phyloP scores from a whole-genome alignment of 92 coral and sea anemone species.

The Palythoa grandiflora region DNA sequence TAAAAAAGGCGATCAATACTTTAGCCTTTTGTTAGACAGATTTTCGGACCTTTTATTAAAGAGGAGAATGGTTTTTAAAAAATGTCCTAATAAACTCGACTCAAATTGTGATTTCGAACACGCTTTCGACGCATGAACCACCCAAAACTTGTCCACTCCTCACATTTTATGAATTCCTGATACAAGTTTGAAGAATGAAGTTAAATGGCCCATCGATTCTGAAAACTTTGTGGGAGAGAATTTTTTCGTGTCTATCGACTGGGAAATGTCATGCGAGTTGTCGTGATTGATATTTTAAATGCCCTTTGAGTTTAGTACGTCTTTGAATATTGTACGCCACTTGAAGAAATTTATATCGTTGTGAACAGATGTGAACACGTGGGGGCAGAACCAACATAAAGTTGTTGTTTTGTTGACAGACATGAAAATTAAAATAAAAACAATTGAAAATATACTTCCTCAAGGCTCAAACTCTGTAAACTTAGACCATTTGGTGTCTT shows the following conservation, averaged over 20 bases:
- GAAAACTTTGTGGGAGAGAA: neutral
- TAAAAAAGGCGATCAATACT: neutral
- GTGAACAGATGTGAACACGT: too few relatives aligned
- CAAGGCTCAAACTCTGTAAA: too few relatives aligned
- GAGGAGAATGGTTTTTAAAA: neutral
- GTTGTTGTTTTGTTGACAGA: neutral
- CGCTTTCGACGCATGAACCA: neutral
- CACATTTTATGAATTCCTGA: neutral
- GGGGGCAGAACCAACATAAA: neutral
- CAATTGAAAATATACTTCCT: neutral
- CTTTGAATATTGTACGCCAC: too few relatives aligned
- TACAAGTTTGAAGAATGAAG: neutral
- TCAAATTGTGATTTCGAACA: neutral
- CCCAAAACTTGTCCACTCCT: too few relatives aligned
- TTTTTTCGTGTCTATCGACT: neutral
- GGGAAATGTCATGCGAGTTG: neutral
- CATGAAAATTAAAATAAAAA: too few relatives aligned
- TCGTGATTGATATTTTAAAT: neutral
- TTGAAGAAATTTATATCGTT: too few relatives aligned
- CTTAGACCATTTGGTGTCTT: too few relatives aligned
- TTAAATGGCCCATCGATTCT: neutral
- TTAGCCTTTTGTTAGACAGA: neutral
- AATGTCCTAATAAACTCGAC: neutral
- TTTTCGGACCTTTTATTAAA: neutral
- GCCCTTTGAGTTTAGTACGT: neutral